A percentile compares a stretch with the other conserved stretches of the same genome.
phyloP scores from a whole-genome alignment of 2,113 vertebrate species.

The Dinomys branickii region DNA sequence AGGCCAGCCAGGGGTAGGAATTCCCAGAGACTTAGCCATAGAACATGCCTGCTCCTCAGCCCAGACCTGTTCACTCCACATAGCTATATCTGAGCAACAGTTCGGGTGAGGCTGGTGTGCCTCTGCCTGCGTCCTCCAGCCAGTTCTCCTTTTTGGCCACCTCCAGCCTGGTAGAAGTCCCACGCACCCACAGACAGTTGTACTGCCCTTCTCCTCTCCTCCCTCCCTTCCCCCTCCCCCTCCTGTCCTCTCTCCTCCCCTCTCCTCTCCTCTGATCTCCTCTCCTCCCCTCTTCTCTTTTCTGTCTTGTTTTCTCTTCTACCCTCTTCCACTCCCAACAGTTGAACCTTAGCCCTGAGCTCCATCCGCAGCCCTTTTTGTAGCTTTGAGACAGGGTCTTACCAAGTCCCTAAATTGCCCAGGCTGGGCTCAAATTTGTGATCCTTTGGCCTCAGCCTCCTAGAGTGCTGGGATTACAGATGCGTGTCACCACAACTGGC shows the following conservation, averaged over 20 bases:
- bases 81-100: not conserved
- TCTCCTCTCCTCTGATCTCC: too few relatives aligned
- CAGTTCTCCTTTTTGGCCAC: not conserved
- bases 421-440: not conserved
- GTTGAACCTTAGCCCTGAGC: not conserved
- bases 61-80: not conserved
- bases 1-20: not conserved
- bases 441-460: not conserved
- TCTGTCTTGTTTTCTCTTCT: too few relatives aligned
- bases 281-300: not conserved
- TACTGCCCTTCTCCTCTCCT: not conserved
- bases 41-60: not conserved
- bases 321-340: not conserved
- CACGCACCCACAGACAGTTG: not conserved
- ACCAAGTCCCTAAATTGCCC: not conserved
- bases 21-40: too few relatives aligned
- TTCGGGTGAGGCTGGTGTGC: not conserved
- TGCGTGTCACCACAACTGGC: not conserved
- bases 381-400: not conserved
- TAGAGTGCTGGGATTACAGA: not conserved
- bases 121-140: not conserved
- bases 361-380: not conserved
- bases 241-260: too few relatives aligned
- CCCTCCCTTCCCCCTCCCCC: too few relatives aligned
- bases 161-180: not conserved